These are phyloP conservation scores for Ectobius pallidus DNA, from an alignment of 2,888 invertebrate species.

Conservation along the genomic window DNA sequence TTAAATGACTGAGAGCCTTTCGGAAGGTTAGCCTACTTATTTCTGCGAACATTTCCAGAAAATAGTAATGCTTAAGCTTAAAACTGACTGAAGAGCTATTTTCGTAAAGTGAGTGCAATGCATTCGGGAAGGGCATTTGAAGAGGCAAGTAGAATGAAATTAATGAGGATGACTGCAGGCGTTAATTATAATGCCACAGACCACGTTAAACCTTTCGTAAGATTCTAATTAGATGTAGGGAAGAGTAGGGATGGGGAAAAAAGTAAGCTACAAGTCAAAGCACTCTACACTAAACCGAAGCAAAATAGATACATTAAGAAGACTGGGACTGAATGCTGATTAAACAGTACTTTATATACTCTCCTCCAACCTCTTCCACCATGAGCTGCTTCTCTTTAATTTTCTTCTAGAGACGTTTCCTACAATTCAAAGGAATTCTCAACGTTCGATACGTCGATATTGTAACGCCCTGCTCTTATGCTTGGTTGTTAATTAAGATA, in stretches of 20 bases:
- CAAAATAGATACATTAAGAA: conserved; percentile 33
- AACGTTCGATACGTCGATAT: neutral
- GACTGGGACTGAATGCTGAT: conserved; percentile 26
- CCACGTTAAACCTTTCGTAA: conserved; percentile 22
- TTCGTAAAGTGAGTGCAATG: no score
- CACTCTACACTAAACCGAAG: conserved; percentile 21
- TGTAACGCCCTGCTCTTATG: neutral
- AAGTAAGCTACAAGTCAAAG: conserved; percentile 32
- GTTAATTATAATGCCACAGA: conserved; percentile 30
- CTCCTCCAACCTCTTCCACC: neutral
- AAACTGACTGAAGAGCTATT: no score
- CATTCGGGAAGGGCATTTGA: no score
- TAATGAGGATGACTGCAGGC: conserved; percentile 37
- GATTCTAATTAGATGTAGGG: conserved; percentile 14
- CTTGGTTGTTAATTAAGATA: neutral
- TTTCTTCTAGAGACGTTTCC: neutral
- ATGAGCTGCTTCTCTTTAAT: neutral
- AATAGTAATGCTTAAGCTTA: no score
- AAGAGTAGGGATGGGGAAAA: conserved; percentile 9
- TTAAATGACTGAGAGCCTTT: no score
- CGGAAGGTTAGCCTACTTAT: no score
- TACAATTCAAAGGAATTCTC: neutral
- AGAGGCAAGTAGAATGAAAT: conserved; percentile 21
- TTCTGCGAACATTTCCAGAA: no score
- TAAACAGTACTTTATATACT: conserved; percentile 24